Evolutionary conservation across 2,113 vertebrate genomes (phyloP).

Genomic region (Taxidea taxus): DNA sequence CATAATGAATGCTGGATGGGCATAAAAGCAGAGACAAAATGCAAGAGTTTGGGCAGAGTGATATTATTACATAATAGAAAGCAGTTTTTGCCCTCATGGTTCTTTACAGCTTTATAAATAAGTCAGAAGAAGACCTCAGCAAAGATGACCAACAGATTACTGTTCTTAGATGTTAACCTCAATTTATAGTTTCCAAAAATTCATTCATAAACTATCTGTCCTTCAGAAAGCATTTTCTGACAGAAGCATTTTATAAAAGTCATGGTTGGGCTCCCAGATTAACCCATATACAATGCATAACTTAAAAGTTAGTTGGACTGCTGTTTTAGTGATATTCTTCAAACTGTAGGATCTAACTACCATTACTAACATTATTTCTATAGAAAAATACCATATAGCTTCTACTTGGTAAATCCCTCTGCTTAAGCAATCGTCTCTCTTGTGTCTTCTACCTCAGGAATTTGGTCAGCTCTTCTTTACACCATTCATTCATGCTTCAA

Average conservation of each 20-base stretch:
- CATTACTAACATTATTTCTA: neutral
- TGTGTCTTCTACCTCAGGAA: neutral
- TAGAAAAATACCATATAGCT: neutral
- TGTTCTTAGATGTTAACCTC: neutral
- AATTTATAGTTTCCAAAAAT: slow-evolving; percentile 2
- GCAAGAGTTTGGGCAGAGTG: neutral
- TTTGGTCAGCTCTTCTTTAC: neutral
- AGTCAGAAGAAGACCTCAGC: neutral
- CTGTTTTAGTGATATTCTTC: neutral
- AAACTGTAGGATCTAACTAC: neutral
- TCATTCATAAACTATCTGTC: neutral
- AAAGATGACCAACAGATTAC: slow-evolving; percentile 13
- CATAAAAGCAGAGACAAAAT: neutral
- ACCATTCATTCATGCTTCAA: neutral
- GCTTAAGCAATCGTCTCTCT: neutral
- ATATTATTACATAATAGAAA: neutral
- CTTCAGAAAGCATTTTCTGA: neutral
- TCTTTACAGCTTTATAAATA: neutral
- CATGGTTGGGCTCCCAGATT: neutral
- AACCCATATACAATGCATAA: neutral
- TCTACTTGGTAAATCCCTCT: neutral
- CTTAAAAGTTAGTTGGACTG: neutral
- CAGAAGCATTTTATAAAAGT: slow-evolving; percentile 4
- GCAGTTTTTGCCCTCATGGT: neutral
- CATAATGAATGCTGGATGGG: neutral